Evolutionary conservation across 2,113 vertebrate species (phyloP), one percentile per base, ranked within the genome.

Genomic region (Malurus elegans): DNA sequence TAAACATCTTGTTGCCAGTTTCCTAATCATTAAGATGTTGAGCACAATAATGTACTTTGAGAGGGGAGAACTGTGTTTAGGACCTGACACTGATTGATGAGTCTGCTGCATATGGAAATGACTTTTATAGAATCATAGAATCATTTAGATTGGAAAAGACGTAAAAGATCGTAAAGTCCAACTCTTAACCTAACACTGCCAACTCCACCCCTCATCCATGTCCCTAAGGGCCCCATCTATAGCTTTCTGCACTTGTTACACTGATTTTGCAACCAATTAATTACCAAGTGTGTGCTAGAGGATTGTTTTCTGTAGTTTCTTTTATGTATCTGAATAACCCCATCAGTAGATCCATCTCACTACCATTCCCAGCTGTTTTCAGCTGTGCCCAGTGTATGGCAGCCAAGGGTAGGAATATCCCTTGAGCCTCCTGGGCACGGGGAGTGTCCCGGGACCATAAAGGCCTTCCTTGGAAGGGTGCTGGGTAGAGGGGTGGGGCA

Each of bases 1-100:
- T 98, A 98, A 98, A 97, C 54, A 86, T 23, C 86, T 86, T 95
- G 94, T 97, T 83, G 89, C 81, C 79, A 18, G 51, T 97, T 97
- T 96, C 86, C 60, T 95, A 83, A 78, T 75, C 57, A 19, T 38
- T 79, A 47, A 73, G 64, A 73, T 58, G 50, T 24, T 70, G 47
- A 84, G 24, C 64, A 66, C 8, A 54, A 1, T 20, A 44, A 42
- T 38, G 20, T 1, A 10, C 16, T 56, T 34, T 2, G 40, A 56
- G 45, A 15, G 26, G 40, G 31, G 24, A 13, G 60, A 44, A 81
- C 25, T n/a, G 10, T 36, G 8, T 25, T 3, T 42, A 47, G 61
- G 40, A 51, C 64, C 20, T 53, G 50, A 44, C 25, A 5, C 17
- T 36, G 28, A 18, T 18, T n/a, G 82, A 65, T 31, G 51, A 50